Evolutionary conservation across 2,888 invertebrate genomes (phyloP).

Genomic region (Cantharis nigra): DNA sequence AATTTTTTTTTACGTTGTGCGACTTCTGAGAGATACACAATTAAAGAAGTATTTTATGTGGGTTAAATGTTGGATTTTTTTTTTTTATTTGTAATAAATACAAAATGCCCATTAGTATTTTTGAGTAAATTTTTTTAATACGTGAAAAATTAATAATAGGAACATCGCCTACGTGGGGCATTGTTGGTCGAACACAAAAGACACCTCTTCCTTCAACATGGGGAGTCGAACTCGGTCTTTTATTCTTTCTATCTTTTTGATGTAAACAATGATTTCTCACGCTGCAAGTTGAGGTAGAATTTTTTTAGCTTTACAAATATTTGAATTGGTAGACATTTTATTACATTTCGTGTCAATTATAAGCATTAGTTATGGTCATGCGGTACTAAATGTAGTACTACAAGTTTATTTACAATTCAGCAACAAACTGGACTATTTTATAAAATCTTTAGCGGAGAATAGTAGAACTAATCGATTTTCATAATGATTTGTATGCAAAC

Average conservation of each 20-base stretch:
- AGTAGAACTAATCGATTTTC: slow-evolving; percentile 23
- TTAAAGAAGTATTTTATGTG: not conserved
- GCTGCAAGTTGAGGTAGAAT: slow-evolving; percentile 11
- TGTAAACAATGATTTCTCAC: slow-evolving; percentile 34
- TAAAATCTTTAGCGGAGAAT: not conserved
- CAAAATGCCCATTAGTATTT: not conserved
- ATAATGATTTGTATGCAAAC: slow-evolving; percentile 21
- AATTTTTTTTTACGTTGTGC: not conserved
- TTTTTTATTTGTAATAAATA: not conserved
- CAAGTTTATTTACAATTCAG: slow-evolving; percentile 12
- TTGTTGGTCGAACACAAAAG: slow-evolving; percentile 32
- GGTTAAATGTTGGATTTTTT: not conserved
- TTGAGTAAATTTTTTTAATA: not conserved
- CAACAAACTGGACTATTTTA: not conserved
- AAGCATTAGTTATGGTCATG: slow-evolving; percentile 37
- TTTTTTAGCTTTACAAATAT: slow-evolving; percentile 35
- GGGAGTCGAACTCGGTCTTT: slow-evolving; percentile 36
- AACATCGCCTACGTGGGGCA: slow-evolving; percentile 32
- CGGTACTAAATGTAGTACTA: slow-evolving; percentile 32
- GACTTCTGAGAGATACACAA: not conserved
- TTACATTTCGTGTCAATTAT: slow-evolving; percentile 34
- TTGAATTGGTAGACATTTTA: slow-evolving; percentile 36
- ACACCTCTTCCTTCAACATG: slow-evolving; percentile 33
- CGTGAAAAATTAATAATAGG: slow-evolving; percentile 31
- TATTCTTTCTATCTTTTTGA: slow-evolving; percentile 31